Base-by-base conservation (phyloP, 2,113 vertebrate genomes). In the Ammodytes dubius region DNA sequence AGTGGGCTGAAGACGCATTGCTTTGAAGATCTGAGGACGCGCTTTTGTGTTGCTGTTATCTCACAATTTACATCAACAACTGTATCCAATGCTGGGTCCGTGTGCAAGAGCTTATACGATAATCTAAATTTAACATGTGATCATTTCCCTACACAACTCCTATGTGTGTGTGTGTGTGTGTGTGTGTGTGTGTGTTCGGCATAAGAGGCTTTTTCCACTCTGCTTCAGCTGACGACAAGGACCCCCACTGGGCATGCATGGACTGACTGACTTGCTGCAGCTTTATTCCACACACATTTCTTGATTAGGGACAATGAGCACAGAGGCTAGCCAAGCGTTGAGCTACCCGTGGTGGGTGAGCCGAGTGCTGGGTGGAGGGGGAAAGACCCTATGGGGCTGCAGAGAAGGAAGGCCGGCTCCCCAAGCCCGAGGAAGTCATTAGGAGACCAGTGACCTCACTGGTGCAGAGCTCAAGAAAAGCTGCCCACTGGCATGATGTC, bases 281-380 rank as follows among this genome's bases (percentile, higher is more conserved):
- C 92, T 93, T 90, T 90, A 83, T 92, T 93, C 91, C 89, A 93
- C 86, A 93, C 86, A 66, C 88, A 79, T 90, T 92, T 90, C 91
- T 90, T 94, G 94, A 95, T 95, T 95, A 92, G 90, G 88, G 91
- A 92, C 92, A 94, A 93, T 86, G 89, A 94, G 82, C 73, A 58
- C 68, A 86, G 89, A 89, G 88, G 89, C 86, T 86, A 90, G 84
- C 91, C 89, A 89, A 92, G 93, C 87, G 82, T 88, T 88, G 89
- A 89, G 89, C 88, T 72, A 79, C 59, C 85, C 71, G 49, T 77
- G 87, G 66, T 40, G 88, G 79, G 76, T 71, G 80, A 87, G 86
- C 86, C 9, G 42, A 43, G 81, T 3, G 6, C 37, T 45, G 85
- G 61, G 53, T 54, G 52, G 73, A 52, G 77, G 70, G 71, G 74